A percentile compares a stretch with the other conserved stretches of the same genome.
Evolutionary conservation across 2,888 invertebrate species (phyloP).

Genomic region (Beris morrisii): DNA sequence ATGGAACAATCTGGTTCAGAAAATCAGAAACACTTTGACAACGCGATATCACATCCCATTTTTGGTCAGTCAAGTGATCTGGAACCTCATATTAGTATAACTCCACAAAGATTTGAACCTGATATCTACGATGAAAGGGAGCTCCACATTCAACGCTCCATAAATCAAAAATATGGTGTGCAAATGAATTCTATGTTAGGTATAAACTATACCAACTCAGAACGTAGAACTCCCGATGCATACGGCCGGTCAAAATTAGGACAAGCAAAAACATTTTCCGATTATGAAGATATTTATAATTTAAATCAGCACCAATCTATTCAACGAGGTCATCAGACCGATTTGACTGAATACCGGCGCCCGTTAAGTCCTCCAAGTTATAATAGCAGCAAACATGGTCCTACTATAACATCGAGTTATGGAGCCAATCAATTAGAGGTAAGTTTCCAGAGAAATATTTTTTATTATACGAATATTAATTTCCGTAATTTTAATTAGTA

Average conservation of each 20-base stretch:
- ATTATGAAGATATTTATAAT: slow-evolving; percentile 78
- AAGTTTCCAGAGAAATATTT: slow-evolving; percentile 38
- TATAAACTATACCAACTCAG: slow-evolving; percentile 53
- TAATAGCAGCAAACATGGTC: slow-evolving; percentile 53
- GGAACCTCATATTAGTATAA: slow-evolving; percentile 49
- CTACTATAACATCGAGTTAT: slow-evolving; percentile 52
- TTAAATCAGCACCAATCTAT: slow-evolving; percentile 54
- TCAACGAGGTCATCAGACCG: slow-evolving; percentile 37
- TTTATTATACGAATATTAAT: too few relatives aligned
- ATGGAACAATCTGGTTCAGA: slow-evolving; percentile 34
- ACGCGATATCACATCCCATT: slow-evolving; percentile 55
- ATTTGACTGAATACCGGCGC: slow-evolving; percentile 61
- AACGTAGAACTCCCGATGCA: slow-evolving; percentile 80
- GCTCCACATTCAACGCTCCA: slow-evolving; percentile 54
- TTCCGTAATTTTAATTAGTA: too few relatives aligned
- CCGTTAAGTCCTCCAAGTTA: slow-evolving; percentile 64
- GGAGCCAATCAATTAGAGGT: slow-evolving; percentile 56
- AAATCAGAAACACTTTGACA: too few relatives aligned
- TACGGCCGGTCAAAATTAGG: slow-evolving; percentile 69
- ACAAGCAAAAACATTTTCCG: slow-evolving; percentile 58
- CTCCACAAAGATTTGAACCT: slow-evolving; percentile 40
- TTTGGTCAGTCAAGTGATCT: slow-evolving; percentile 42
- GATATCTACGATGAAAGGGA: slow-evolving; percentile 52
- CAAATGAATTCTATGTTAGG: slow-evolving; percentile 39
- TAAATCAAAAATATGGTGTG: slow-evolving; percentile 50